Conservation (phyloP, 2,888 invertebrate genomes). For the Aspidiotus rigidus region DNA sequence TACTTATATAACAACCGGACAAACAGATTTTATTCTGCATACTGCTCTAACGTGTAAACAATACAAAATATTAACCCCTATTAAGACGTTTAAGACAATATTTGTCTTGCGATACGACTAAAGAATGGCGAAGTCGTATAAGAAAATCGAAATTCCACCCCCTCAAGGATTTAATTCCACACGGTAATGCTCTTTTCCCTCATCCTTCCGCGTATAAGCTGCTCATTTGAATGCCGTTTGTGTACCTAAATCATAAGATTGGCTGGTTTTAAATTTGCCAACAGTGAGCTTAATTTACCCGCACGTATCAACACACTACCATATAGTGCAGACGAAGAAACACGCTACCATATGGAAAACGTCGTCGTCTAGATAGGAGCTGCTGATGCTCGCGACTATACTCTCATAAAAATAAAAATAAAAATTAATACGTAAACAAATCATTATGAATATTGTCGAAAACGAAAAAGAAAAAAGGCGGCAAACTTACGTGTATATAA, state of each 20-base stretch:
- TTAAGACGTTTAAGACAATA: conserved; percentile 2
- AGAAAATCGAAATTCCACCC: background rate
- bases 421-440: too few species aligned
- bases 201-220: background rate
- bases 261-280: background rate
- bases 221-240: background rate
- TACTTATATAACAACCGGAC: background rate
- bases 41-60: background rate
- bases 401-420: too few species aligned
- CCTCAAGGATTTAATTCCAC: background rate
- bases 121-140: background rate
- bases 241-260: background rate
- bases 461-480: background rate
- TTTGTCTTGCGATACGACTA: conserved; percentile 1
- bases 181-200: background rate
- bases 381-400: too few species aligned
- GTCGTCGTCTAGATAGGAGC: too few species aligned
- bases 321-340: too few species aligned
- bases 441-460: background rate
- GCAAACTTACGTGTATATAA: too few species aligned
- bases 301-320: too few species aligned
- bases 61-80: conserved; percentile 3
- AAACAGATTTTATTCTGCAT: conserved; percentile 1
- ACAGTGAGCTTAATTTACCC: background rate
- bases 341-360: too few species aligned